Base-by-base conservation (phyloP, 2,113 vertebrate species). In the Microcebus tavaratra region DNA sequence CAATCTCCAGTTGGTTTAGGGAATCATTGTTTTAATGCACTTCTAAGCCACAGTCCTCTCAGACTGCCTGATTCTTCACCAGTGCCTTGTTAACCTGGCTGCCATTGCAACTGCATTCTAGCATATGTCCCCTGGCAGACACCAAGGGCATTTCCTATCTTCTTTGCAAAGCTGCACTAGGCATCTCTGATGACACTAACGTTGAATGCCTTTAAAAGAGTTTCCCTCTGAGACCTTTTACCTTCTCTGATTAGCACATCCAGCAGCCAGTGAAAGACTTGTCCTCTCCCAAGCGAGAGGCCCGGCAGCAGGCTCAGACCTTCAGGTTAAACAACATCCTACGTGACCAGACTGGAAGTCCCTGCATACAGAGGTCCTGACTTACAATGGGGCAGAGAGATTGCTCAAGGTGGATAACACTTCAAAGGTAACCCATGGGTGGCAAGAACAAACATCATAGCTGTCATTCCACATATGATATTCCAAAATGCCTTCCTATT, bases 301-400 rank as follows among this genome's bases (percentile, higher is more conserved):
- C 39, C 68, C 65, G 31, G 91, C 13, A 98, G 48, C 75, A 97
- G 73, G 65, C 70, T 96, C 50, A 85, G 78, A 96, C 72, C 76
- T 97, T 11, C n/a, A 98, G 85, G 95, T 98, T 97, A 97, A 98
- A 95, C 0, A 68, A 55, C 34, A 93, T 80, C 5, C 45, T 97
- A 91, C 0, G 0, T 86, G 89, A 97, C 90, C 75, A 76, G 73
- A 97, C 83, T 84, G 15, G 12, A 96, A 83, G 45, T 92, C 79
- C 90, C 78, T 27, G 3, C 7, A 91, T 72, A 76, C 5, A 1
- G 42, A 31, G 34, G 4, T 80, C 80, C 84, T 68, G 53, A 94
- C 82, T 95, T 80, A 57, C 45, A 89, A 29, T 63, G 34, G 91
- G 36, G 53, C 70, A 6, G 3, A 29, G 78, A 96, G 29, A n/a